Evolutionary conservation across 2,797 vertebrate species (phyloP), one percentile per base, ranked within the genome.

Genomic region (Lates japonicus): DNA sequence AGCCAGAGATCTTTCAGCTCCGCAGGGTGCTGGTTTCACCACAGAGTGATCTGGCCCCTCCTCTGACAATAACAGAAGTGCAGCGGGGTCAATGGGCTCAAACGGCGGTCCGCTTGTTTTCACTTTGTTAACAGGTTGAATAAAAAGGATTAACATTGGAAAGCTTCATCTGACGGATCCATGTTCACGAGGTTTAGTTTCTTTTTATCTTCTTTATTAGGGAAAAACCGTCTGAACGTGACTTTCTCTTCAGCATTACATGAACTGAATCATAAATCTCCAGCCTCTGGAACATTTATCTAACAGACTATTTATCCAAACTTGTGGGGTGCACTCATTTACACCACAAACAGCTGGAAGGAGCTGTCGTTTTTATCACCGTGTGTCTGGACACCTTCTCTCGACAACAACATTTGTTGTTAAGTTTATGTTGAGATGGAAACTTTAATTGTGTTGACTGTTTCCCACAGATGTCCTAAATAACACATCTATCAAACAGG

Each of bases 21-120:
- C 0, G 83, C 91, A 17, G 94, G 94, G 90, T 70, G 90, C 76
- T 83, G 79, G 70, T 87, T 75, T 88, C 93, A n/a, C 88, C 69
- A 65, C 89, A 58, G 88, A 85, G 88, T 90, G 95, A 96, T 95
- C 95, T 95, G 94, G 81, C 84, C 87, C 83, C 85, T 1, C 86
- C 88, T 29, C 25, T 2, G 78, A 37, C 80, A 81, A 90, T 71
- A 29, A 84, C 71, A 83, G 76, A 76, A 88, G 31, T 83, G 83
- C 78, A 82, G 88, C 87, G 9, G 73, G 68, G 71, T 88, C 90
- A 93, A 88, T 86, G 87, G 88, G 88, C 88, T 87, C 88, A 89
- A 92, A 82, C 85, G 82, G 61, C 52, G 31, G 74, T 66, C 71
- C 68, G 60, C 84, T 80, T 84, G 89, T 90, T 90, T 87, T 87